Evolutionary conservation across 2,888 invertebrate species (phyloP).

Genomic region (Lissocephala sabroskyi): DNA sequence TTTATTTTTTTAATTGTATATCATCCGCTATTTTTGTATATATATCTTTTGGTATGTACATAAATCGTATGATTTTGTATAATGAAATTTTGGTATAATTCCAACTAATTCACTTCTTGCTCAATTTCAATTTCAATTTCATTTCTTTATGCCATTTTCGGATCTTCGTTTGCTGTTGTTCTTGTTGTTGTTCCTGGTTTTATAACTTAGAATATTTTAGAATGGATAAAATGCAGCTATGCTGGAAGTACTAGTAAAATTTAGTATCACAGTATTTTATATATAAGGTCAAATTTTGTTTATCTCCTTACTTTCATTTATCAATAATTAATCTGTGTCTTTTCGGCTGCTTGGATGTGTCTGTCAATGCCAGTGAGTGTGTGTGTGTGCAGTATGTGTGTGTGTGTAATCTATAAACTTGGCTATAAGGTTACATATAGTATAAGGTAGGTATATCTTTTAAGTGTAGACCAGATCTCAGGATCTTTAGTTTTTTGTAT

Average conservation of each 20-base stretch:
- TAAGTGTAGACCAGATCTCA: too few species aligned
- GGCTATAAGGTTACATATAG: neutral
- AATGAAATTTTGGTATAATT: too few species aligned
- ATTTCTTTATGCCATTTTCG: constrained; percentile 6
- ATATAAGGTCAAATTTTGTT: constrained; percentile 70
- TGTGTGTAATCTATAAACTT: neutral
- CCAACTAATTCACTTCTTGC: neutral
- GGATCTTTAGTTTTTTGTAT: too few species aligned
- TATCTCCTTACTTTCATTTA: constrained; percentile 3
- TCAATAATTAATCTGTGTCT: too few species aligned
- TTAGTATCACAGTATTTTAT: constrained; percentile 73
- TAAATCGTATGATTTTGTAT: constrained; percentile 1
- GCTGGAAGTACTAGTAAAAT: constrained; percentile 74
- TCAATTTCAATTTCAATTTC: constrained; percentile 4
- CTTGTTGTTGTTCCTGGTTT: constrained; percentile 14
- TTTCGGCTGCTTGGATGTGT: too few species aligned
- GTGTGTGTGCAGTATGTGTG: too few species aligned
- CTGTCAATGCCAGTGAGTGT: too few species aligned
- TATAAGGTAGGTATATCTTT: too few species aligned
- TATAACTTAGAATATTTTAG: constrained; percentile 71
- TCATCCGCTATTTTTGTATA: neutral
- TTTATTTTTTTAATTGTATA: constrained; percentile 1
- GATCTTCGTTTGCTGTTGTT: constrained; percentile 2
- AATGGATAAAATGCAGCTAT: constrained; percentile 73
- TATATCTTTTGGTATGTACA: constrained; percentile 8